A percentile compares a stretch with the other conserved stretches of the same genome.
These are phyloP conservation scores for Lochmaea crataegi DNA, from an alignment of 2,888 invertebrate species.

Conservation along the genomic window DNA sequence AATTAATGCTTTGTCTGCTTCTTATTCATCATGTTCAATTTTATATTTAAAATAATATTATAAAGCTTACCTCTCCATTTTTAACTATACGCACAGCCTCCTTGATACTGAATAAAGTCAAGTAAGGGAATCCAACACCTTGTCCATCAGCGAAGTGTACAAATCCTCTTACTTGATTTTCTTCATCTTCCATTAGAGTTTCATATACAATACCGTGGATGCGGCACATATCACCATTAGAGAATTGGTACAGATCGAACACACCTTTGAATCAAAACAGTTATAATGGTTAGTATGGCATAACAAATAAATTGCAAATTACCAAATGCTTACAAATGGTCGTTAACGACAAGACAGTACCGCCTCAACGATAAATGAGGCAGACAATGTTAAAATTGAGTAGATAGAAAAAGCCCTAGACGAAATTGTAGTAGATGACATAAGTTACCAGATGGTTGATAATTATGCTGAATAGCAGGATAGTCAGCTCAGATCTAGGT, in stretches of 20 bases:
- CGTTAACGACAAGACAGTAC: too few relatives aligned
- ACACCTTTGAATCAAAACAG: slow-evolving; percentile 68
- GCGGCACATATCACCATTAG: slow-evolving; percentile 82
- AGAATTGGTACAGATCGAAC: slow-evolving; percentile 82
- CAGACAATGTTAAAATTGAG: too few relatives aligned
- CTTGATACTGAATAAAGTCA: slow-evolving; percentile 81
- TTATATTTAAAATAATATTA: not conserved
- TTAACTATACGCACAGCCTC: slow-evolving; percentile 84
- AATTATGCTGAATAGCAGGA: too few relatives aligned
- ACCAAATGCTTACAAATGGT: not conserved
- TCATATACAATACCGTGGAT: slow-evolving; percentile 83
- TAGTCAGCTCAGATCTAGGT: too few relatives aligned
- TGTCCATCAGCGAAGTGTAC: slow-evolving; percentile 83
- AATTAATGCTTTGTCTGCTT: too few relatives aligned
- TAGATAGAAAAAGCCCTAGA: too few relatives aligned
- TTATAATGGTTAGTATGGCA: not conserved
- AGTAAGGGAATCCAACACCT: slow-evolving; percentile 79
- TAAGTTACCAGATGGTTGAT: too few relatives aligned
- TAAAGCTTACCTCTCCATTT: slow-evolving; percentile 76
- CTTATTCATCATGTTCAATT: too few relatives aligned
- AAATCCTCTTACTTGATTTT: slow-evolving; percentile 81
- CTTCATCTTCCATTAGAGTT: slow-evolving; percentile 83
- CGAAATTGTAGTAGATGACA: too few relatives aligned
- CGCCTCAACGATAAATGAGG: too few relatives aligned
- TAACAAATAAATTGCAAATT: not conserved